Evolutionary conservation across 2,888 invertebrate genomes (phyloP), one percentile per base, ranked within the genome.

Genomic region (Dastarcus helophoroides): DNA sequence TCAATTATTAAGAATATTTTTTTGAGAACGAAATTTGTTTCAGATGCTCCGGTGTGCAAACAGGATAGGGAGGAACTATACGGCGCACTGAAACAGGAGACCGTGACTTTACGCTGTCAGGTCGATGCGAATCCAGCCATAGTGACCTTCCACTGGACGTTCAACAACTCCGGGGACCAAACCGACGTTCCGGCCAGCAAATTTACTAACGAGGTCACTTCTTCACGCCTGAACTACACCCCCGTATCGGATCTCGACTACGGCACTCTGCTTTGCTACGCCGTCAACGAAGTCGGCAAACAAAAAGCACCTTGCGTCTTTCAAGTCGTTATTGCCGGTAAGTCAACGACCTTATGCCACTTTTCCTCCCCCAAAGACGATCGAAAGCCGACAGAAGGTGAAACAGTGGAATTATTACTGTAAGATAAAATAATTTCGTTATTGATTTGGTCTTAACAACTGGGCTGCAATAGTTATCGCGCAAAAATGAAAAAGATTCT

Each of bases 91-190:
- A 85, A 86, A 60, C 84, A 85, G 57, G 89, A 89, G 63, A 85
- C 84, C n/a, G 77, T 88, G 33, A 73, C 78, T 32, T 64, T 88
- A 42, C 76, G 79, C 54, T 90, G 89, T 58, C 80, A 84, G 41
- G 86, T 89, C 41, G 85, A 88, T 54, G 82, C 89, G 44, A 86
- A 88, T 54, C 89, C 89, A n/a, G 75, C 84, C 5, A 72, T 81
- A 33, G 76, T 79, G 49, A 75, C 79, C 51, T 90, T 88, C 63
- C 82, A 84, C 52, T 90, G 90, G 90, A 86, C 86, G 43, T 88
- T 90, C 69, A 90, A 90, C 67, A 85, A 84, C 59, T 85, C 85
- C 36, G 86, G 86, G 10, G 85, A 85, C 54, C 79, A 83, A 62
- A 77, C 79, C 28, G 81, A 85, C 57, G 69, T 84, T 44, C 75